Conservation (phyloP, 37 sponge, comb jelly and placozoan genomes). For the Chondrosia reniformis region DNA sequence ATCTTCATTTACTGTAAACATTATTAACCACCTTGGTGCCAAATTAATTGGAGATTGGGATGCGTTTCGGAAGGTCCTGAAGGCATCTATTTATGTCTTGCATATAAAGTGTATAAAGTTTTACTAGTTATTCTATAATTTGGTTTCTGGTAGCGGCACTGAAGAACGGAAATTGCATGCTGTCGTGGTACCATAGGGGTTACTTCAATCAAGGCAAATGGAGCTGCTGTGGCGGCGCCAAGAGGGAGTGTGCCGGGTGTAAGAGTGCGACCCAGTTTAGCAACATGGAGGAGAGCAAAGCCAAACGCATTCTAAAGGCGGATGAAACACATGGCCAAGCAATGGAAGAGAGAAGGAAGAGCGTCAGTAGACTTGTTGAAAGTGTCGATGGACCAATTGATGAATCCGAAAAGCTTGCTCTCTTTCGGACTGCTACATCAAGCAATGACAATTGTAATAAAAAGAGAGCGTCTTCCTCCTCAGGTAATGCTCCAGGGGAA, state of each 20-base stretch:
- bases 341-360: neutral
- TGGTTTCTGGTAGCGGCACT: slow-evolving; percentile 14
- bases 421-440: too few species aligned
- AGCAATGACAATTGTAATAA: too few species aligned
- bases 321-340: neutral
- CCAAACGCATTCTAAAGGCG: neutral
- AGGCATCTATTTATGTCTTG: too few species aligned
- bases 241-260: slow-evolving; percentile 46
- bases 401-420: neutral
- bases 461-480: too few species aligned
- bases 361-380: too few species aligned
- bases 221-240: slow-evolving; percentile 63
- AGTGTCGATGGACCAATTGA: slow-evolving; percentile 7
- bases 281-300: slow-evolving; percentile 17
- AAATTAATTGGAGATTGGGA: too few species aligned
- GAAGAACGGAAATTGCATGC: slow-evolving; percentile 31
- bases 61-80: too few species aligned
- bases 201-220: slow-evolving; percentile 53
- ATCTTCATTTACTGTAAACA: too few species aligned
- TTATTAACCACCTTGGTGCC: too few species aligned
- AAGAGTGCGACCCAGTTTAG: neutral
- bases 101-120: too few species aligned
- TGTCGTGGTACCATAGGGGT: slow-evolving; percentile 57
- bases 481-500: too few species aligned
- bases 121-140: neutral